phyloP scores from a whole-genome alignment of 2,888 invertebrate genomes.

The Eurytoma californica region DNA sequence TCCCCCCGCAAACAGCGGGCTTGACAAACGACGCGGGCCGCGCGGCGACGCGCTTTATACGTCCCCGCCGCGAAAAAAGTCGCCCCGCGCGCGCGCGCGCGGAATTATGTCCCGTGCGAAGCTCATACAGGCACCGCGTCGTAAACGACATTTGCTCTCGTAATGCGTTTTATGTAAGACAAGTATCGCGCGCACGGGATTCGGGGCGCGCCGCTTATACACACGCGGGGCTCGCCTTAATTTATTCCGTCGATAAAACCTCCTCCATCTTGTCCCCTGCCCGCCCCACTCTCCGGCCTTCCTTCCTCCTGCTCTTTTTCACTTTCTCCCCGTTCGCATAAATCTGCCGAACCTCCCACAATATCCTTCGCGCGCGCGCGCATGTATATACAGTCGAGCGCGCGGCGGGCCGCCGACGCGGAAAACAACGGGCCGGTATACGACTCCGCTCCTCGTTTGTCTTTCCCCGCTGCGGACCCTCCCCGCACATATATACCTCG shows the following conservation, averaged over 20 bases:
- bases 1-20: slow-evolving; percentile 33
- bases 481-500: too few species aligned
- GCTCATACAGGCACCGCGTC: slow-evolving; percentile 5
- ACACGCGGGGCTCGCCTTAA: slow-evolving; percentile 34
- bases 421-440: slow-evolving; percentile 29
- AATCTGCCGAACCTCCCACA: slow-evolving; percentile 46
- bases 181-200: slow-evolving; percentile 16
- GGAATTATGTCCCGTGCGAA: slow-evolving; percentile 21
- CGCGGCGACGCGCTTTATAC: background rate
- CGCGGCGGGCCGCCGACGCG: slow-evolving; percentile 12
- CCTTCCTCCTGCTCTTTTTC: slow-evolving; percentile 38
- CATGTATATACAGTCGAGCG: background rate
- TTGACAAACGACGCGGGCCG: slow-evolving; percentile 37
- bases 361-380: background rate
- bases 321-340: slow-evolving; percentile 48
- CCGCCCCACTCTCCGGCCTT: background rate
- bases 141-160: slow-evolving; percentile 50
- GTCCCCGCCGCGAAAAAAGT: background rate
- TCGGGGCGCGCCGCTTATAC: background rate
- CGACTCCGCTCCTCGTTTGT: slow-evolving; percentile 8
- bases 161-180: slow-evolving; percentile 53
- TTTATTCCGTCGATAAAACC: slow-evolving; percentile 57
- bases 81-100: background rate
- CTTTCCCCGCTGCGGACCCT: background rate
- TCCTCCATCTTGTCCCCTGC: background rate